A percentile compares a stretch with the other conserved stretches of the same genome.
Evolutionary conservation across 2,113 vertebrate species (phyloP).

Genomic region (Microcebus ravelobensis): DNA sequence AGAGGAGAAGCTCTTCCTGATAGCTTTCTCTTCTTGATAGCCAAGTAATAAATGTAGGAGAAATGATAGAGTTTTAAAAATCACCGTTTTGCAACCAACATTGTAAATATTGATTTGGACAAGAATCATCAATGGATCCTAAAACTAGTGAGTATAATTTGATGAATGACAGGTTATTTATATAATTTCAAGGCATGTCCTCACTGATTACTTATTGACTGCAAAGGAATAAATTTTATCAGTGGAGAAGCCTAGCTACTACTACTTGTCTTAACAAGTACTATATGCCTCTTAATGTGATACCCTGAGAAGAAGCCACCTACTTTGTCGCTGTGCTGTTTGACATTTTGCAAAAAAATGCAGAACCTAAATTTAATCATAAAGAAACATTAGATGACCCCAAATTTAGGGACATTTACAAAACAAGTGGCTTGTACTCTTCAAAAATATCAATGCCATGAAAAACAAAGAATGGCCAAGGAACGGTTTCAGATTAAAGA

Average conservation of each 20-base stretch:
- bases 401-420: background rate
- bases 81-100: background rate
- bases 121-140: background rate
- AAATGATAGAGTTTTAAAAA: background rate
- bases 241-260: background rate
- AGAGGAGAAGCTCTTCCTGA: background rate
- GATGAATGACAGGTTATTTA: background rate
- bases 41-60: background rate
- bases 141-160: background rate
- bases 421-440: background rate
- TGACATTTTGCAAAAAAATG: background rate
- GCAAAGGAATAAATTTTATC: background rate
- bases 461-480: background rate
- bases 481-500: background rate
- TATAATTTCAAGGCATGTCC: background rate
- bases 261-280: background rate
- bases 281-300: background rate
- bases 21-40: background rate
- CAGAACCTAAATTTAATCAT: background rate
- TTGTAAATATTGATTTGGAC: background rate
- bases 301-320: background rate
- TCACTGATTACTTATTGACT: background rate
- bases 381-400: background rate
- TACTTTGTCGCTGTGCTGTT: background rate
- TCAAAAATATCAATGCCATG: background rate